Percentiles rank a stretch among this genome's conserved stretches.
Evolutionary conservation across 2,888 invertebrate genomes (phyloP).

Genomic region (Pardosa pseudoannulata): DNA sequence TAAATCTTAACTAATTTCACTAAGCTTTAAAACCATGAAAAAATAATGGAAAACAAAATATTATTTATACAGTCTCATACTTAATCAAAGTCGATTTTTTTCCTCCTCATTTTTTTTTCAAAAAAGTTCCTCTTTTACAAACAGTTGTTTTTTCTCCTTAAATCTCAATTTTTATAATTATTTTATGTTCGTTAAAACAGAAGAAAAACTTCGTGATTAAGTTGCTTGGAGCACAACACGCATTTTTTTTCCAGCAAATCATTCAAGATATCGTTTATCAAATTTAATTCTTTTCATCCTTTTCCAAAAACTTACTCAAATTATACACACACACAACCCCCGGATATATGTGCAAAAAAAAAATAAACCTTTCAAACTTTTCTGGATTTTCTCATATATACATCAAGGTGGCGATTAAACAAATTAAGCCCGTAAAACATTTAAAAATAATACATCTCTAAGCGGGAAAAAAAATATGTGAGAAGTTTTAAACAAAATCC

Average conservation of each 20-base stretch:
- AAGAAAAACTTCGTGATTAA: neutral
- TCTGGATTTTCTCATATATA: conserved; percentile 29
- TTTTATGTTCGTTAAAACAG: neutral
- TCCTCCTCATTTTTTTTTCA: neutral
- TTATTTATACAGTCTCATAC: neutral
- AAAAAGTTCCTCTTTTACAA: neutral
- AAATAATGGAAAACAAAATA: neutral
- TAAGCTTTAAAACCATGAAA: neutral
- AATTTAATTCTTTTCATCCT: neutral
- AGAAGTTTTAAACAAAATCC: conserved; percentile 31
- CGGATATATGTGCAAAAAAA: neutral
- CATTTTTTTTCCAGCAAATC: neutral
- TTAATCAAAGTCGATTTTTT: neutral
- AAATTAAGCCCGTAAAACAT: conserved; percentile 35
- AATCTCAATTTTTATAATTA: conserved; percentile 5
- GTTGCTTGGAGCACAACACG: neutral
- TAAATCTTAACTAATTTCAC: conserved; percentile 15
- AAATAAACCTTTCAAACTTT: conserved; percentile 17
- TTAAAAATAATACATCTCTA: conserved; percentile 11
- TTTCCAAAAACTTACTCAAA: neutral
- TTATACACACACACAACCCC: neutral
- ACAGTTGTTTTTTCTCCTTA: neutral
- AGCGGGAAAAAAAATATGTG: conserved; percentile 2
- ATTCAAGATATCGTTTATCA: conserved; percentile 12
- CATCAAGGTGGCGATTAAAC: conserved; percentile 51